These are phyloP conservation scores for Rhynchophorus ferrugineus DNA, from an alignment of 1,140 invertebrate genomes.

Conservation along the genomic window DNA sequence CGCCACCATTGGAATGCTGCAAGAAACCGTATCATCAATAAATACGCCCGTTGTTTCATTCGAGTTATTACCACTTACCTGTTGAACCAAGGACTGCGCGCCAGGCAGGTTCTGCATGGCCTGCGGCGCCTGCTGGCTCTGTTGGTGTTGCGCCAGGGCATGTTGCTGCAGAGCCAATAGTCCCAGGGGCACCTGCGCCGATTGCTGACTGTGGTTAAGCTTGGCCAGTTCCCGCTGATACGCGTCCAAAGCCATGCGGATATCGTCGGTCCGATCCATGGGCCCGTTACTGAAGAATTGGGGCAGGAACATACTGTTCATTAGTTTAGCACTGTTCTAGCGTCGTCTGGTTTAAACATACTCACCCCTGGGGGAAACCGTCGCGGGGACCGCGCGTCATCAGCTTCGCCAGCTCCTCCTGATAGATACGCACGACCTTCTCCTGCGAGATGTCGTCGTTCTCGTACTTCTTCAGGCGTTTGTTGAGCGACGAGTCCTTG, in stretches of 20 bases:
- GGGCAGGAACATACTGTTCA: constrained; percentile 66
- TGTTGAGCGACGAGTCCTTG: constrained; percentile 60
- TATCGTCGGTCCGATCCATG: constrained; percentile 75
- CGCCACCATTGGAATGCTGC: constrained; percentile 50
- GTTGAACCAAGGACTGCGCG: neutral
- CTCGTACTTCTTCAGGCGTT: constrained; percentile 75
- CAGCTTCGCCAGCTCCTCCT: constrained; percentile 89
- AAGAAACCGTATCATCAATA: constrained; percentile 36
- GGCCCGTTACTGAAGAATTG: constrained; percentile 62
- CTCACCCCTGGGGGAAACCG: constrained; percentile 59
- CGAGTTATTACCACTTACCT: neutral
- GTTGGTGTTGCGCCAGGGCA: constrained; percentile 49
- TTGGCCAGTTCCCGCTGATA: constrained; percentile 87
- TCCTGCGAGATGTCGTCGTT: constrained; percentile 95
- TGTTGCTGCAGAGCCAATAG: constrained; percentile 68
- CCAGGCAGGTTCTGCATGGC: neutral
- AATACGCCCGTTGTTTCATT: too few relatives aligned
- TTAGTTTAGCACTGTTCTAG: constrained; percentile 62
- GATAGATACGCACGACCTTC: constrained; percentile 93
- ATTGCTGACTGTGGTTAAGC: constrained; percentile 59
- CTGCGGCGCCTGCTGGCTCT: constrained; percentile 53
- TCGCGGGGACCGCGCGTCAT: constrained; percentile 70
- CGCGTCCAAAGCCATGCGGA: constrained; percentile 82
- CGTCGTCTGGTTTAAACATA: neutral
- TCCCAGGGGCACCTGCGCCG: constrained; percentile 48